These are phyloP conservation scores for Cepphus grylle DNA, from an alignment of 2,113 vertebrate genomes.

Conservation along the genomic window DNA sequence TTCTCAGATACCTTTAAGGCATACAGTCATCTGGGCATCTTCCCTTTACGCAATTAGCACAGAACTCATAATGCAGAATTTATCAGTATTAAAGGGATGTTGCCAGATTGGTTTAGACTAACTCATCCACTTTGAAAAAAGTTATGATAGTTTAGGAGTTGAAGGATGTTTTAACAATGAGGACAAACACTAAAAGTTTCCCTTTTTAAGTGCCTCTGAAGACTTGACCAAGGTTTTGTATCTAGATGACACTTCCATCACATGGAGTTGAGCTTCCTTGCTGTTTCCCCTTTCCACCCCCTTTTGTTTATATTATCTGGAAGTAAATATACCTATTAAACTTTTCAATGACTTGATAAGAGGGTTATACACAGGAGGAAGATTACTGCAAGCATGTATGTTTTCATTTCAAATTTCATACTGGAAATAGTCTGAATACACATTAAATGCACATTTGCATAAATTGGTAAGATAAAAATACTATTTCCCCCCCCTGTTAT, in stretches of 20 bases:
- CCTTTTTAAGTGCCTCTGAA: neutral
- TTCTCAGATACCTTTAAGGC: neutral
- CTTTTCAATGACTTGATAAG: neutral
- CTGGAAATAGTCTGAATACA: neutral
- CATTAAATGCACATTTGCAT: neutral
- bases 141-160: neutral
- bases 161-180: neutral
- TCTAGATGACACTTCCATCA: neutral
- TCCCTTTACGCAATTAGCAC: neutral
- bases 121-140: neutral
- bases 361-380: neutral
- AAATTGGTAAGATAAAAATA: neutral
- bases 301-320: neutral
- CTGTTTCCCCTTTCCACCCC: neutral
- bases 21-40: neutral
- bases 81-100: neutral
- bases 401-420: neutral
- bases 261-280: neutral
- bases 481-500: neutral
- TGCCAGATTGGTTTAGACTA: neutral
- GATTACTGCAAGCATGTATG: neutral
- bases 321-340: neutral
- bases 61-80: neutral
- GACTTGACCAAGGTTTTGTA: neutral
- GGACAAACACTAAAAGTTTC: neutral